Conservation (phyloP, 2,113 vertebrate genomes). For the Dasyurus viverrinus region DNA sequence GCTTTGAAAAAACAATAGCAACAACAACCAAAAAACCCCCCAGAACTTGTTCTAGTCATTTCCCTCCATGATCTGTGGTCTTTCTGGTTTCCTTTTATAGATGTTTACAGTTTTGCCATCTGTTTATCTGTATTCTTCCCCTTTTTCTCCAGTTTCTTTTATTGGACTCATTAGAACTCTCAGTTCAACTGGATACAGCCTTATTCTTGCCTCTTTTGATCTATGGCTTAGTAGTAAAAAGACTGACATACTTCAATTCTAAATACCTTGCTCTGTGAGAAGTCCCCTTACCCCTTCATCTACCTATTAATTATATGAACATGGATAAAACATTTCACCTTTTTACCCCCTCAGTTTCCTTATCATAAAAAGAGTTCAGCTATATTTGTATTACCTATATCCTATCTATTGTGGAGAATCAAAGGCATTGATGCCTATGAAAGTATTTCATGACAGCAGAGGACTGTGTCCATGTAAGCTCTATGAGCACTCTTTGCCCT, state of each 20-base stretch:
- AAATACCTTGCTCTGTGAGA: not conserved
- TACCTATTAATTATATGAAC: not conserved
- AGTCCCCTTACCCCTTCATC: not conserved
- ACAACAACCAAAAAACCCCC: not conserved
- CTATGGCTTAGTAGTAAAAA: not conserved
- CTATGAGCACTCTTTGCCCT: not conserved
- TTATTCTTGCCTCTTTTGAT: not conserved
- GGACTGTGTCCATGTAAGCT: not conserved
- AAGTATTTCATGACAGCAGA: not conserved
- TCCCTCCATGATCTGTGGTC: not conserved
- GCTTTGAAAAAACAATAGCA: not conserved
- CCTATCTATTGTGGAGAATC: not conserved
- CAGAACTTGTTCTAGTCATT: not conserved
- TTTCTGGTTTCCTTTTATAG: not conserved
- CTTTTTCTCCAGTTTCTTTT: not conserved
- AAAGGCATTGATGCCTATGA: not conserved
- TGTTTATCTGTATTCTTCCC: not conserved
- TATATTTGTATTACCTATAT: not conserved
- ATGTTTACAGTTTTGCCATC: not conserved
- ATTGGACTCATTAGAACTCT: not conserved
- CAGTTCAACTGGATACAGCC: not conserved
- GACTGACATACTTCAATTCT: not conserved
- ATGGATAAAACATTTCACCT: not conserved
- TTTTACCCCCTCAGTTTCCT: not conserved
- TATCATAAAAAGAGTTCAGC: not conserved